Evolutionary conservation across 2,113 vertebrate species (phyloP).

Genomic region (Hypocryptadius cinnamomeus): DNA sequence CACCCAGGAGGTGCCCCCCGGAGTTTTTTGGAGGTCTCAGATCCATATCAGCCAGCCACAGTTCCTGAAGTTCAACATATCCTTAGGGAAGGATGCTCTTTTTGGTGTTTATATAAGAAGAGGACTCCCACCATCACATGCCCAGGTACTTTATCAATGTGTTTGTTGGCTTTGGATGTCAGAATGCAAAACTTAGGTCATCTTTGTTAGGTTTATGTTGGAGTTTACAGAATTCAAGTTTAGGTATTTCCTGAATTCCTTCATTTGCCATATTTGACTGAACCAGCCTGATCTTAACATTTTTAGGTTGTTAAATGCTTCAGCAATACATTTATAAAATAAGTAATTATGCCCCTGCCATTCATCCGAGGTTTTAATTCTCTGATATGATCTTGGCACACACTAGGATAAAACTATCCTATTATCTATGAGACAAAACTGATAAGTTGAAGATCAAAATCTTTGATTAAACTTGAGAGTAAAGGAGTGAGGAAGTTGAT

Average conservation of each 20-base stretch:
- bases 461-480: neutral
- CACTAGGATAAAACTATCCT: neutral
- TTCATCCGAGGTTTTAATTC: neutral
- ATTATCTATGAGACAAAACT: neutral
- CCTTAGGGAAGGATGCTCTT: slow-evolving; percentile 92
- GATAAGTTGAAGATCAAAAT: neutral
- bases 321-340: neutral
- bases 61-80: slow-evolving; percentile 99
- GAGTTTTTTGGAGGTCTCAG: slow-evolving; percentile 94
- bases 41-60: slow-evolving; percentile 92
- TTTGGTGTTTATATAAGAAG: slow-evolving; percentile 97
- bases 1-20: slow-evolving; percentile 91
- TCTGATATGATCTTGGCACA: neutral
- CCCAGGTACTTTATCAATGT: slow-evolving; percentile 78
- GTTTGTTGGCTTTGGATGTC: neutral
- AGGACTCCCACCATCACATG: slow-evolving; percentile 93
- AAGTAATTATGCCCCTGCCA: neutral
- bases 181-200: neutral
- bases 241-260: neutral
- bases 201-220: neutral
- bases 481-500: neutral
- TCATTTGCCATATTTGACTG: neutral
- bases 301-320: neutral
- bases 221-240: neutral
- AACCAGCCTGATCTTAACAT: neutral